Evolutionary conservation across 2,888 invertebrate genomes (phyloP).

Genomic region (Lasioglossum morio): DNA sequence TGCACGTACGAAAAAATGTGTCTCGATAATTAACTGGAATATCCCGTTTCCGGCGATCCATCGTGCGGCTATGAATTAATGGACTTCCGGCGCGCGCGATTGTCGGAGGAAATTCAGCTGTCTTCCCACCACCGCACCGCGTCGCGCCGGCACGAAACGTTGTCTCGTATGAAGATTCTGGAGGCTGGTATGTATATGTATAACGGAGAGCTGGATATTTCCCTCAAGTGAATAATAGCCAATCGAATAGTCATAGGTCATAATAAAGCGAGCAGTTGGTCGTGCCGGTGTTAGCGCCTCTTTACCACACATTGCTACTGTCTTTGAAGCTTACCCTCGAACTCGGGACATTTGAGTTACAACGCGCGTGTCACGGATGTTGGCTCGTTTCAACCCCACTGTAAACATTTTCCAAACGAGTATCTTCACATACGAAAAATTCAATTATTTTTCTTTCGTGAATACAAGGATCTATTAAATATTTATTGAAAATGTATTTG

Average conservation of each 20-base stretch:
- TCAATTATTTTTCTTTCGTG: neutral
- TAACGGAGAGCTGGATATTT: slow-evolving; percentile 32
- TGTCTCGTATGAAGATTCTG: slow-evolving; percentile 22
- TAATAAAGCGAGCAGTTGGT: slow-evolving; percentile 56
- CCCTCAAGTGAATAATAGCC: slow-evolving; percentile 67
- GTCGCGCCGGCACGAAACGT: neutral
- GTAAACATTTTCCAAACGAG: neutral
- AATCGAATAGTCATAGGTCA: slow-evolving; percentile 66
- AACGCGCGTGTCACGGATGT: neutral
- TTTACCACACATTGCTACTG: slow-evolving; percentile 9
- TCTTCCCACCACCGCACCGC: neutral
- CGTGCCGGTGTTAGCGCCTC: slow-evolving; percentile 39
- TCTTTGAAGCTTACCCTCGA: slow-evolving; percentile 14
- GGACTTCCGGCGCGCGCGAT: slow-evolving; percentile 13
- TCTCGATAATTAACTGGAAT: neutral
- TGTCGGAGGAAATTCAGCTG: slow-evolving; percentile 12
- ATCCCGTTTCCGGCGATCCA: slow-evolving; percentile 8
- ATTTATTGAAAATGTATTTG: neutral
- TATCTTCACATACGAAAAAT: neutral
- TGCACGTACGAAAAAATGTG: neutral
- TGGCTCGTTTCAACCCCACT: neutral
- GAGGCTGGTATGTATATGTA: neutral
- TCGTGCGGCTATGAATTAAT: neutral
- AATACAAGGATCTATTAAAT: too few species aligned
- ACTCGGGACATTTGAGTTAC: neutral